phyloP scores from a whole-genome alignment of 2,888 invertebrate species.

The Scaptodrosophila latifasciaeformis region DNA sequence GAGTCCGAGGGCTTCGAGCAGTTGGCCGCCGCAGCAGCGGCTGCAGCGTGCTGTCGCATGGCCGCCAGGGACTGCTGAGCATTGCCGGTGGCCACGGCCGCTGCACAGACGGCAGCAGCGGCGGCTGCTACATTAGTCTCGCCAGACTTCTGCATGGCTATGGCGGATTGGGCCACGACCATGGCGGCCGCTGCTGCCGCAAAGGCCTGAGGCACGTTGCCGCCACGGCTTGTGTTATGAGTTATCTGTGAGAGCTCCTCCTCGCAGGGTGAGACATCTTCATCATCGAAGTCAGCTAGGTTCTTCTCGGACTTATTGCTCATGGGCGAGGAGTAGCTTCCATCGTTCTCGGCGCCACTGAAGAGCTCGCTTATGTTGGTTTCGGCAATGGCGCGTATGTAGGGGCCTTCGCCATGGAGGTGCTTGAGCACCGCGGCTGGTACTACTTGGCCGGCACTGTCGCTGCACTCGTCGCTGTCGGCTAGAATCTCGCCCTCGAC shows the following conservation, averaged over 20 bases:
- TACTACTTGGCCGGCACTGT: conserved; percentile 71
- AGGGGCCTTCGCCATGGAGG: conserved; percentile 76
- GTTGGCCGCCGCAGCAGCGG: conserved; percentile 45
- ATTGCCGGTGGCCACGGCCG: conserved; percentile 62
- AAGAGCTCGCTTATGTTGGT: conserved; percentile 73
- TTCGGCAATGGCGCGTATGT: conserved; percentile 76
- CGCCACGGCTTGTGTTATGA: conserved; percentile 57
- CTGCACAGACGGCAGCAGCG: conserved; percentile 64
- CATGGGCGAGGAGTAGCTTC: conserved; percentile 94
- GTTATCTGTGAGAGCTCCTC: conserved; percentile 86
- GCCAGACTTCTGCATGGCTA: conserved; percentile 64
- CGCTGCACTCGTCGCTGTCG: conserved; percentile 75
- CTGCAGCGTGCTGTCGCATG: conserved; percentile 52
- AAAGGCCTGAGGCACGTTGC: conserved; percentile 70
- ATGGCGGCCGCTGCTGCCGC: conserved; percentile 71
- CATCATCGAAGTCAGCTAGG: conserved; percentile 95
- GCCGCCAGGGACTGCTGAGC: conserved; percentile 61
- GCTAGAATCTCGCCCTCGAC: conserved; percentile 72
- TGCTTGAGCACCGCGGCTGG: conserved; percentile 74
- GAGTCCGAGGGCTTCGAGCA: conserved; percentile 56
- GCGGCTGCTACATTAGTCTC: conserved; percentile 64
- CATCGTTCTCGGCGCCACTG: conserved; percentile 83
- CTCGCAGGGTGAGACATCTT: conserved; percentile 91
- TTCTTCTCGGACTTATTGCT: conserved; percentile 96
- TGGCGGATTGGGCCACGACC: conserved; percentile 69